Evolutionary conservation across 2,797 vertebrate species (phyloP).

Genomic region (Gallinago nigripennis): DNA sequence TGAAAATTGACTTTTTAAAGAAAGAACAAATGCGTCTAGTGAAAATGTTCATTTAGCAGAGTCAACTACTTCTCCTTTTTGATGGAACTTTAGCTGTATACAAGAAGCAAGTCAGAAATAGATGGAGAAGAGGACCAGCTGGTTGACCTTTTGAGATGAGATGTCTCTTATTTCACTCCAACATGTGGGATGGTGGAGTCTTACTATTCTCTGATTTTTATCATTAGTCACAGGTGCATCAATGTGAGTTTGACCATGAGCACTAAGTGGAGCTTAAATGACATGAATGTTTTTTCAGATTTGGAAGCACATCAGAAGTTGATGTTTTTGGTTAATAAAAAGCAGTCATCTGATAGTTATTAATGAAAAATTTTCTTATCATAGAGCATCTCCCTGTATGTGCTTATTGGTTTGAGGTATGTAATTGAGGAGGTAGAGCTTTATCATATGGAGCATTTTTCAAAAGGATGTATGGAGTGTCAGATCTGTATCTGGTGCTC

Average conservation of each 20-base stretch:
- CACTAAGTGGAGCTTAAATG: neutral
- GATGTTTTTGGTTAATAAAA: constrained; percentile 3
- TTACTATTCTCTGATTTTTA: neutral
- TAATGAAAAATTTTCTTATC: neutral
- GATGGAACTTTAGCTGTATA: neutral
- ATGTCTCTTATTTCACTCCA: neutral
- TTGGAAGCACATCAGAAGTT: neutral
- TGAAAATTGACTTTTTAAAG: neutral
- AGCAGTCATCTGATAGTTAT: neutral
- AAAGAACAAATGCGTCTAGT: neutral
- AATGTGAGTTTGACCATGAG: neutral
- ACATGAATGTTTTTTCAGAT: neutral
- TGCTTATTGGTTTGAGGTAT: neutral
- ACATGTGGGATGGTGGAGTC: neutral
- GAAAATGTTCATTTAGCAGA: neutral
- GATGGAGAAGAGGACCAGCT: neutral
- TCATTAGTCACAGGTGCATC: neutral
- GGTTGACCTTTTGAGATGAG: neutral
- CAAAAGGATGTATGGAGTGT: neutral
- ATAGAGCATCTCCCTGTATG: neutral
- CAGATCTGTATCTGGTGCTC: neutral
- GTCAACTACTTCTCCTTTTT: neutral
- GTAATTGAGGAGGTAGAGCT: neutral
- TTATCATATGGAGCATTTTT: constrained; percentile 5
- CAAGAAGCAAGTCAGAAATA: neutral